Evolutionary conservation across 1,140 invertebrate species (phyloP), one percentile per base, ranked within the genome.

Genomic region (Megalopta genalis): DNA sequence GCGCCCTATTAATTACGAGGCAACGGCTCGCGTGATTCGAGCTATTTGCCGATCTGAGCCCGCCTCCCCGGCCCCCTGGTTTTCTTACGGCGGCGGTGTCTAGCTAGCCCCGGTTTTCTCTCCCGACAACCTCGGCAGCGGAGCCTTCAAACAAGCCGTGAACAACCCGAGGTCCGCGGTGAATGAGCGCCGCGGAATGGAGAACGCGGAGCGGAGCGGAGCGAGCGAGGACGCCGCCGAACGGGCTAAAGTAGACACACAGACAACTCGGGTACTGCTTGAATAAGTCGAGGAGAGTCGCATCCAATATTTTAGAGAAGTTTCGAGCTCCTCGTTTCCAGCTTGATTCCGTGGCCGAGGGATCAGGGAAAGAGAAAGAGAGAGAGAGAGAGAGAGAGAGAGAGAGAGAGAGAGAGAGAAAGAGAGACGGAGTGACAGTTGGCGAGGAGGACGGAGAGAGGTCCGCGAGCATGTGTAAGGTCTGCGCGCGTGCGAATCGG

Each of bases 1-100:
- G 85, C 81, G 74, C 82, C 82, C 83, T 90, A 90, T 88, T 90
- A 91, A 91, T 90, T 89, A 90, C 86, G 82, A 86, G 82, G 77
- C 76, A 90, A 85, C 77, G 79, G 87, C 77, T 88, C 83, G 88
- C 89, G 88, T 89, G 89, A 88, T 89, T 86, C 86, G 66, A 87
- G 82, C 85, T 89, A 89, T 89, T 90, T 88, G 80, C 88, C 84
- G 86, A 83, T 83, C 75, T 83, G 86, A 32, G 80, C 83, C 73
- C 77, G 57, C 49, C 71, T 60, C 64, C 25, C 67, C 32, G 52
- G 60, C 46, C 81, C 23, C 32, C 32, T 32, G 32, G 57, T 78
- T 82, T 78, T 82, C 68, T 71, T 18, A 32, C 3, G 18, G 6
- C n/a, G 10, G 2, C 2, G 42, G 42, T 46, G 42, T 21, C 16